phyloP scores from a whole-genome alignment of 2,797 vertebrate species.

The Ara ararauna region DNA sequence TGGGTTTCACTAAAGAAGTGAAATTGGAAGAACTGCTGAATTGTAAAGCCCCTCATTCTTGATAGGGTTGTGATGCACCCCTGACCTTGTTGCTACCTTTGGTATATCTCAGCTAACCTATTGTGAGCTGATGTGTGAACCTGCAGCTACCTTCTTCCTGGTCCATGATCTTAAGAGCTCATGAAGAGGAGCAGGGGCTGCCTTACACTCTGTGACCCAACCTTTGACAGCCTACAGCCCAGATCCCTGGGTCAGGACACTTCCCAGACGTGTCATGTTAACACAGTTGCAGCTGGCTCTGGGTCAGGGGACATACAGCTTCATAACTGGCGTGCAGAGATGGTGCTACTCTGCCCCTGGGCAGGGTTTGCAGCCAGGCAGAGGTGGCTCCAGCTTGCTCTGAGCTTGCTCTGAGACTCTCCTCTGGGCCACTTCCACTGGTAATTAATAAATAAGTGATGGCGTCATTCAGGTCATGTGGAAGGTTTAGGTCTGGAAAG shows the following conservation, averaged over 20 bases:
- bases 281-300: not conserved
- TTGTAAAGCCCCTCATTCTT: not conserved
- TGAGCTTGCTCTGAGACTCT: not conserved
- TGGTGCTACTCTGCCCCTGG: not conserved
- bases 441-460: not conserved
- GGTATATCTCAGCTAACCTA: not conserved
- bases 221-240: not conserved
- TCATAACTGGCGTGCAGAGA: accelerated
- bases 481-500: not conserved
- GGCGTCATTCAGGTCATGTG: not conserved
- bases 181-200: not conserved
- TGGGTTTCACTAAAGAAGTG: not conserved
- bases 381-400: not conserved
- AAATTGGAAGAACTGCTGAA: not conserved
- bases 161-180: not conserved
- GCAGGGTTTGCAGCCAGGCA: not conserved
- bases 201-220: not conserved
- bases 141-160: not conserved
- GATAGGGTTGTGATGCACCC: not conserved
- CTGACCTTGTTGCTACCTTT: not conserved
- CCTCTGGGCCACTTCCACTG: not conserved
- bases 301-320: not conserved
- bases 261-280: accelerated
- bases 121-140: not conserved
- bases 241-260: accelerated